Evolutionary conservation across 2,113 vertebrate species (phyloP).

Genomic region (Forbesichthys agassizii): DNA sequence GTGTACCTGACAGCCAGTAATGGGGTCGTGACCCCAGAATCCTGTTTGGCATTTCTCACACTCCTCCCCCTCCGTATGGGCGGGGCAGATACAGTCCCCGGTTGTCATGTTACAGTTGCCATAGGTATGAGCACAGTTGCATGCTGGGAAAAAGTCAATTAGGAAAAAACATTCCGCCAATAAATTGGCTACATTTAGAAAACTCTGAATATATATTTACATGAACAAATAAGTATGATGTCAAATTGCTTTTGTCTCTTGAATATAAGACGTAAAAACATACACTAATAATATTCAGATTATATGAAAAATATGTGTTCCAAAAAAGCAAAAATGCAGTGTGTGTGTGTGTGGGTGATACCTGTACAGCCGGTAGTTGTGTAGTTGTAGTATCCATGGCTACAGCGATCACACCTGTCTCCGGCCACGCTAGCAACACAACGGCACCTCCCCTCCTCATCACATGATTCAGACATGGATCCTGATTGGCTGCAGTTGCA

Average conservation of each 20-base stretch:
- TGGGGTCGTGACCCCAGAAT: conserved; percentile 82
- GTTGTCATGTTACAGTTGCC: conserved; percentile 82
- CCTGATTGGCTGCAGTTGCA: conserved; percentile 84
- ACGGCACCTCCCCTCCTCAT: conserved; percentile 79
- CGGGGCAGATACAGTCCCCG: conserved; percentile 87
- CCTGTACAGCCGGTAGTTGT: conserved; percentile 81
- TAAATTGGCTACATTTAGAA: too few relatives aligned
- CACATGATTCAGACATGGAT: conserved; percentile 78
- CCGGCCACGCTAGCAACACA: conserved; percentile 83
- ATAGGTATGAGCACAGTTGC: conserved; percentile 86
- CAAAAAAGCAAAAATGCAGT: neutral
- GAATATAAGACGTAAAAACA: too few relatives aligned
- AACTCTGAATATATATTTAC: too few relatives aligned
- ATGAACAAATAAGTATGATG: too few relatives aligned
- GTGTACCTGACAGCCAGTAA: conserved; percentile 86
- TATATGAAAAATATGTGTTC: too few relatives aligned
- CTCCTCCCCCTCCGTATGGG: conserved; percentile 80
- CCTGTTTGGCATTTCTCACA: conserved; percentile 83
- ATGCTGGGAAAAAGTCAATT: conserved; percentile 73
- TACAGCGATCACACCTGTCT: conserved; percentile 83
- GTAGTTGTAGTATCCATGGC: conserved; percentile 80
- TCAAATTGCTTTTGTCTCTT: too few relatives aligned
- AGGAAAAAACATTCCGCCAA: too few relatives aligned
- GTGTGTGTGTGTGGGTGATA: conserved; percentile 57
- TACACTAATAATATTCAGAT: too few relatives aligned